phyloP scores from a whole-genome alignment of 2,888 invertebrate genomes.

The Scaptomyza flava region DNA sequence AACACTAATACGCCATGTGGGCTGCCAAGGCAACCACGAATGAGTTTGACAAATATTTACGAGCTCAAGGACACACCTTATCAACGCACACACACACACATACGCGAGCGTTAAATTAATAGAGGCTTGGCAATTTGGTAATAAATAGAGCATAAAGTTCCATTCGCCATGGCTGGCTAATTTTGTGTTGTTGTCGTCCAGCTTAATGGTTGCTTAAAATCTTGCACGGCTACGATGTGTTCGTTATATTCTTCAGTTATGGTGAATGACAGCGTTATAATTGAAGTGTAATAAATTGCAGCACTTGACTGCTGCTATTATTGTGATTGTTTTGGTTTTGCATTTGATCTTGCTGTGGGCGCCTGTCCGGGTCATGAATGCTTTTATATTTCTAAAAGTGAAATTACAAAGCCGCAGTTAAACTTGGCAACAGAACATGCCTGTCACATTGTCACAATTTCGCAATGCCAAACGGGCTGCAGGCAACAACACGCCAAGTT shows the following conservation, averaged over 20 bases:
- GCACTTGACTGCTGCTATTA: constrained; percentile 14
- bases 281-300: constrained; percentile 28
- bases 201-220: constrained; percentile 36
- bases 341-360: constrained; percentile 1
- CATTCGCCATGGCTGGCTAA: constrained; percentile 46
- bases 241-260: constrained; percentile 16
- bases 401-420: constrained; percentile 53
- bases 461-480: constrained; percentile 4
- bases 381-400: constrained; percentile 41
- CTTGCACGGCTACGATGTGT: constrained; percentile 5
- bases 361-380: constrained; percentile 23
- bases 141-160: constrained; percentile 52
- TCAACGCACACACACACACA: constrained; percentile 24
- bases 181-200: constrained; percentile 21
- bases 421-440: constrained; percentile 30
- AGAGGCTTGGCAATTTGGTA: constrained; percentile 51
- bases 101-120: constrained; percentile 32
- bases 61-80: constrained; percentile 54
- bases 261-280: constrained; percentile 13
- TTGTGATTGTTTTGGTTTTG: background rate
- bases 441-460: constrained; percentile 47
- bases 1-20: constrained; percentile 59
- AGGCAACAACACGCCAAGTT: constrained; percentile 16
- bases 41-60: constrained; percentile 66
- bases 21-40: constrained; percentile 30